phyloP scores from a whole-genome alignment of 2,888 invertebrate genomes.

The Patella depressa region DNA sequence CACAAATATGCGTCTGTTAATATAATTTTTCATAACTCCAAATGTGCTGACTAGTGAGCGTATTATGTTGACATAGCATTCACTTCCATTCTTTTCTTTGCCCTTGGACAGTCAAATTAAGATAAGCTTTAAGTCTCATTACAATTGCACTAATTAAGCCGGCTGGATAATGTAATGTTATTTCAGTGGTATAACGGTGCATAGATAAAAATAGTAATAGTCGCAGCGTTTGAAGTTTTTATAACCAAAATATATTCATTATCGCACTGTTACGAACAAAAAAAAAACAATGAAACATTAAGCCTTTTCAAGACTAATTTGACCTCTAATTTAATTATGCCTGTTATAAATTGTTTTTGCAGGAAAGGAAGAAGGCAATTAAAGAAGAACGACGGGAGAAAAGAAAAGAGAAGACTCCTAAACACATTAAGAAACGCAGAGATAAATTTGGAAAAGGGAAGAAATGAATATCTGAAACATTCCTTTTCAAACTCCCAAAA shows the following conservation, averaged over 20 bases:
- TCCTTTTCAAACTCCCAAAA: too few relatives aligned
- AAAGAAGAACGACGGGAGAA: slow-evolving; percentile 91
- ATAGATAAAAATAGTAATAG: slow-evolving; percentile 2
- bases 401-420: slow-evolving; percentile 89
- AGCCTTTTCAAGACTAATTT: neutral
- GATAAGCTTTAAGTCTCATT: too few relatives aligned
- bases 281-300: neutral
- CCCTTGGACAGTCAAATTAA: too few relatives aligned
- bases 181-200: slow-evolving; percentile 1
- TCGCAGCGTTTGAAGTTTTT: slow-evolving; percentile 12
- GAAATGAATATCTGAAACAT: slow-evolving; percentile 28
- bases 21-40: too few relatives aligned
- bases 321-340: neutral
- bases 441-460: slow-evolving; percentile 72
- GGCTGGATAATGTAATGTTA: neutral
- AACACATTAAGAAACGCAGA: slow-evolving; percentile 92
- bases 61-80: too few relatives aligned
- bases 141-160: slow-evolving; percentile 4
- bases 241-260: slow-evolving; percentile 9
- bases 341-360: slow-evolving; percentile 22
- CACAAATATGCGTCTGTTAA: too few relatives aligned
- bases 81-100: too few relatives aligned
- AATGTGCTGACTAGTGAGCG: too few relatives aligned
- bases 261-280: neutral
- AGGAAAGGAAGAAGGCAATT: slow-evolving; percentile 84